Percentiles rank a stretch among this genome's conserved stretches.
These are phyloP conservation scores for Nomada ferruginata DNA, from an alignment of 2,888 invertebrate species.

Conservation along the genomic window DNA sequence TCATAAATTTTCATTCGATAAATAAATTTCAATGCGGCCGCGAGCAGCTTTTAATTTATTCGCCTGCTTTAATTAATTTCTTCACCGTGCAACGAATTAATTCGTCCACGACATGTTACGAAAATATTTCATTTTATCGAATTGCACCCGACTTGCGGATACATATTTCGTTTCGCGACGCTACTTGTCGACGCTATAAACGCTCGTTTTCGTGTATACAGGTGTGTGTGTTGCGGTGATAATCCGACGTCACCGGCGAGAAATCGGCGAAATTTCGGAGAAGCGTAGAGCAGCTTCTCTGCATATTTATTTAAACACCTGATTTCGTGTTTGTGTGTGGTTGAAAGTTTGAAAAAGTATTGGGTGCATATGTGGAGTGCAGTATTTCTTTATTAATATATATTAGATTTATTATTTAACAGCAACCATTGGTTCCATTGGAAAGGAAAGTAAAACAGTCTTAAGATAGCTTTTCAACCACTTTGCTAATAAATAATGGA, in stretches of 20 bases:
- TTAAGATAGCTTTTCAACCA: neutral
- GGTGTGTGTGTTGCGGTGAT: neutral
- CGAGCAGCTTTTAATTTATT: conserved; percentile 47
- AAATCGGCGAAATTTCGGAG: too few species aligned
- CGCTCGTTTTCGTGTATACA: neutral
- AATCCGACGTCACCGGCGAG: too few species aligned
- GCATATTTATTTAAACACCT: too few species aligned
- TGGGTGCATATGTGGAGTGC: too few species aligned
- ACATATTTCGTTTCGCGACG: conserved; percentile 2
- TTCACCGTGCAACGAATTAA: conserved; percentile 31
- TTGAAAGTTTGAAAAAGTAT: too few species aligned
- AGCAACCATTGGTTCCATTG: too few species aligned
- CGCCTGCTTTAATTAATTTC: conserved; percentile 40
- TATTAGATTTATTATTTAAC: too few species aligned
- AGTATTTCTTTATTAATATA: too few species aligned
- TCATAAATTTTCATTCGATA: conserved; percentile 48
- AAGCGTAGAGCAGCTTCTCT: too few species aligned
- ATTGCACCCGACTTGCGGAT: conserved; percentile 6
- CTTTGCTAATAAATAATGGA: neutral
- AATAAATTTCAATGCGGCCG: conserved; percentile 31
- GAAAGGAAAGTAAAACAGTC: too few species aligned
- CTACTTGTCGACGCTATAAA: conserved; percentile 3
- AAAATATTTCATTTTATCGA: conserved; percentile 43
- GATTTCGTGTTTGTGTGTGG: too few species aligned
- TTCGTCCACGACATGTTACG: conserved; percentile 27